These are phyloP conservation scores for Meganola albula DNA, from an alignment of 2,888 invertebrate species.

Conservation along the genomic window DNA sequence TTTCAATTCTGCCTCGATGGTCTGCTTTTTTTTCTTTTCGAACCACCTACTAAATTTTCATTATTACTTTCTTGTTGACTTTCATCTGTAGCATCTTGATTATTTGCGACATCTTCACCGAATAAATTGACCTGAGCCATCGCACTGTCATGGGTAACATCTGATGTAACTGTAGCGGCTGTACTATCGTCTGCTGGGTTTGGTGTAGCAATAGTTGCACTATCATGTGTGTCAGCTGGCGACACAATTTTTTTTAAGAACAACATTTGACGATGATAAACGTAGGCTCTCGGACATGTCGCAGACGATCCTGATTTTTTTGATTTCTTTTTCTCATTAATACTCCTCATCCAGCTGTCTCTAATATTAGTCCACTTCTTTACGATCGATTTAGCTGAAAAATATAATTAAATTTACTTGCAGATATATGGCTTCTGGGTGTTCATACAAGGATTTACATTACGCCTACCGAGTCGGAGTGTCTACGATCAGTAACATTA, in stretches of 20 bases:
- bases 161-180: no score
- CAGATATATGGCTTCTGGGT: constrained; percentile 14
- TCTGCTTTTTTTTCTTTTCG: constrained; percentile 7
- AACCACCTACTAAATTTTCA: constrained; percentile 11
- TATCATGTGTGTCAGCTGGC: constrained; percentile 4
- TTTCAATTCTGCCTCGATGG: constrained; percentile 4
- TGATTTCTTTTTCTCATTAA: constrained; percentile 15
- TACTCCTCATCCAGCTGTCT: constrained; percentile 14
- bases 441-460: constrained; percentile 20
- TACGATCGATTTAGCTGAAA: constrained; percentile 17
- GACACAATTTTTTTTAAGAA: constrained; percentile 5
- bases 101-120: no score
- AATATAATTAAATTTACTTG: constrained; percentile 16
- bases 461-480: constrained; percentile 16
- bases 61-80: constrained; percentile 4
- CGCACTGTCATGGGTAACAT: no score
- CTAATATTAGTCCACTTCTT: constrained; percentile 14
- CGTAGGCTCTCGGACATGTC: constrained; percentile 8
- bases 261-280: constrained; percentile 3
- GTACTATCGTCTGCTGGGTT: background rate
- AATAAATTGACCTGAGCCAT: no score
- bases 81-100: no score
- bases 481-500: constrained; percentile 19
- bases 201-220: constrained; percentile 1
- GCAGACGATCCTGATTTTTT: constrained; percentile 18